These are phyloP conservation scores for Schlechtendalia chinensis DNA, from an alignment of 1,140 invertebrate genomes.

Conservation along the genomic window DNA sequence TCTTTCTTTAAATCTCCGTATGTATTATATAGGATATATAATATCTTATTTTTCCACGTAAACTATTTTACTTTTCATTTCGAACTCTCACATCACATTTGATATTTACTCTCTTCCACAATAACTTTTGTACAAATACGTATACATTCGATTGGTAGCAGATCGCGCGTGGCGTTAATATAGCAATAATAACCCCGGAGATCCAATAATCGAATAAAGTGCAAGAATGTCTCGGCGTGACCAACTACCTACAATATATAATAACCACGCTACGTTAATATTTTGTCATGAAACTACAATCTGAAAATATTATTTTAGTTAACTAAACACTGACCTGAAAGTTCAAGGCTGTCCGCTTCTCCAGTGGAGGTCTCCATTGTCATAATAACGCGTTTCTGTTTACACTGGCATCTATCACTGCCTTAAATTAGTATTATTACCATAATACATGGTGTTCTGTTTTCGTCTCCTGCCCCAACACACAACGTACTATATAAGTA, in stretches of 20 bases:
- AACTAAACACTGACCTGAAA: conserved; percentile 35
- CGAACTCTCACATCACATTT: no score
- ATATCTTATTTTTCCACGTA: no score
- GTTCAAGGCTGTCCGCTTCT: conserved; percentile 45
- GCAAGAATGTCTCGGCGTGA: conserved; percentile 36
- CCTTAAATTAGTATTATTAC: neutral
- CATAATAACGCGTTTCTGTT: conserved; percentile 43
- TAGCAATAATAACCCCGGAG: neutral
- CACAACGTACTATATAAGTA: no score
- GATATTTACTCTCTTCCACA: neutral
- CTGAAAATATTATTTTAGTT: conserved; percentile 27
- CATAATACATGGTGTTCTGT: no score
- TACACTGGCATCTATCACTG: conserved; percentile 30
- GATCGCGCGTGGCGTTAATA: neutral
- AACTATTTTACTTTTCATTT: no score
- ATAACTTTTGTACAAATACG: neutral
- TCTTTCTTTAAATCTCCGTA: no score
- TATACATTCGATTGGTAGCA: neutral
- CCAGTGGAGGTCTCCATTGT: conserved; percentile 37
- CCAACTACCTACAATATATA: neutral
- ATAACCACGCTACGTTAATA: neutral
- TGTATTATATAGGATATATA: no score
- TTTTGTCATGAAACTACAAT: conserved; percentile 34
- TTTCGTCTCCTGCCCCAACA: no score
- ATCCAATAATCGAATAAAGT: neutral